Conservation (phyloP, 2,113 vertebrate species). For the Cynoglossus semilaevis region DNA sequence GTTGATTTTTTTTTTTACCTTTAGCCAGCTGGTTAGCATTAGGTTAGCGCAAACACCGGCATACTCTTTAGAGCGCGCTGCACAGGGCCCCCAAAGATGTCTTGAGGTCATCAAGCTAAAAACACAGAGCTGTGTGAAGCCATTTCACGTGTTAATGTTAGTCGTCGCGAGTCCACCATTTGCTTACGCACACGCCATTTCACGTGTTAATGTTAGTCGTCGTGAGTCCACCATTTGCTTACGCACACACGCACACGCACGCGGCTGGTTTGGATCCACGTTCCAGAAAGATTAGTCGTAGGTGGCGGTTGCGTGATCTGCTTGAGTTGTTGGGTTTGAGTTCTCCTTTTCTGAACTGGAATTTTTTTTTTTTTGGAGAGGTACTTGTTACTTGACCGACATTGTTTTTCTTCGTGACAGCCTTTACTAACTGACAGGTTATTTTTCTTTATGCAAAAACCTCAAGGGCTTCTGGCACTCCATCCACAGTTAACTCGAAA, state of each 20-base stretch:
- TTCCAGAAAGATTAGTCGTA: conserved; percentile 26
- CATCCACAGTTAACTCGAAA: conserved; percentile 89
- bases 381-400: conserved; percentile 64
- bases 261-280: conserved; percentile 21
- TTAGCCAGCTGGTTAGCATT: conserved; percentile 47
- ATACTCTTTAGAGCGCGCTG: conserved; percentile 24
- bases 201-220: conserved; percentile 30
- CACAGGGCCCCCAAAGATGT: conserved; percentile 10
- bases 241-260: conserved; percentile 39
- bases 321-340: conserved; percentile 20
- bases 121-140: conserved; percentile 47
- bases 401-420: conserved; percentile 62
- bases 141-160: conserved; percentile 39
- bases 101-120: conserved; percentile 29
- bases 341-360: conserved; percentile 48
- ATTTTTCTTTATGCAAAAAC: conserved; percentile 77
- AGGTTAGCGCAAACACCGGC: conserved; percentile 32
- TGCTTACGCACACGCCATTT: conserved; percentile 37
- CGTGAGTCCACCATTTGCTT: conserved; percentile 17
- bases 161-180: conserved; percentile 28
- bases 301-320: conserved; percentile 26
- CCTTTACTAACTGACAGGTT: conserved; percentile 72
- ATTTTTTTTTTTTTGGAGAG: conserved; percentile 51
- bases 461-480: conserved; percentile 82
- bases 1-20: conserved; percentile 27